Conservation (phyloP, 2,888 invertebrate genomes). For the Salticus scenicus region DNA sequence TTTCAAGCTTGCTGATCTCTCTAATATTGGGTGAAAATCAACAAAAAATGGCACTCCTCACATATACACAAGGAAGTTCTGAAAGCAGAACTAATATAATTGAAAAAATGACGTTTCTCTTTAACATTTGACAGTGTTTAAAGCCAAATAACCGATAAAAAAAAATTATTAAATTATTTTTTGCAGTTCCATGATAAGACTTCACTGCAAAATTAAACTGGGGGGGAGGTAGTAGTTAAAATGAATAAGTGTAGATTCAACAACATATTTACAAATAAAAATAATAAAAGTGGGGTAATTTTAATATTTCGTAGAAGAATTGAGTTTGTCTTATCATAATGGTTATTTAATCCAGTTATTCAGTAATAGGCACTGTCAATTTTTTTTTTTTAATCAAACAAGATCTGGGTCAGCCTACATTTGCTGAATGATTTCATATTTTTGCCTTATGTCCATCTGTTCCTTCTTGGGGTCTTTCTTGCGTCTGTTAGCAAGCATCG, state of each 20-base stretch:
- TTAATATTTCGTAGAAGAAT: too few relatives aligned
- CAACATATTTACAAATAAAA: too few relatives aligned
- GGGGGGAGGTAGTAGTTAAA: too few relatives aligned
- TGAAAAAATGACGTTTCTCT: neutral
- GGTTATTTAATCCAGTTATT: too few relatives aligned
- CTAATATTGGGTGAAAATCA: neutral
- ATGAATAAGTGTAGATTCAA: too few relatives aligned
- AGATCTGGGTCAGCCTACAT: constrained; percentile 79
- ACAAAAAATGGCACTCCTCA: constrained; percentile 7
- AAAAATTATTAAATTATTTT: too few relatives aligned
- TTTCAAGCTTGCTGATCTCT: neutral
- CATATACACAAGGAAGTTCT: neutral
- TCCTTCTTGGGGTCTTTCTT: constrained; percentile 93
- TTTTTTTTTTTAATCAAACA: neutral
- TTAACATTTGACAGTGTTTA: neutral
- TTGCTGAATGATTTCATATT: constrained; percentile 95
- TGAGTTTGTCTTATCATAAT: too few relatives aligned
- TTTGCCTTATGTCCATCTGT: constrained; percentile 91
- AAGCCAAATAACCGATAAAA: neutral
- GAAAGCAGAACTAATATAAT: neutral
- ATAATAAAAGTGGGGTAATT: too few relatives aligned
- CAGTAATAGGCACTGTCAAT: too few relatives aligned
- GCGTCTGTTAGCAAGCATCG: constrained; percentile 88
- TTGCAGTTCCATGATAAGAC: too few relatives aligned
- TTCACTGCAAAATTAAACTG: too few relatives aligned